These are phyloP conservation scores for Lasioglossum marginatum DNA, from an alignment of 2,888 invertebrate species.

Conservation along the genomic window DNA sequence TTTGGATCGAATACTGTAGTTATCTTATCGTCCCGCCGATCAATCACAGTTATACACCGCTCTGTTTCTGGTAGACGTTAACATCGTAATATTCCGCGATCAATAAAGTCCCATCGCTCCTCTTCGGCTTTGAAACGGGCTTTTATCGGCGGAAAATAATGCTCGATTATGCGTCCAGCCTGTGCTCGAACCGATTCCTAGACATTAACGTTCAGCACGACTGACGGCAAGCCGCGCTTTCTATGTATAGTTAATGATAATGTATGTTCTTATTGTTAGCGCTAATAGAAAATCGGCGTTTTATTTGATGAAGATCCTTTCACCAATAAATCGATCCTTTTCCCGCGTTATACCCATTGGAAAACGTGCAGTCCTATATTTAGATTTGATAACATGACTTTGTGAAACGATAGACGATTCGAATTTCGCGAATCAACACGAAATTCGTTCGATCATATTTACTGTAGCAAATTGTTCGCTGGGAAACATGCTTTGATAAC, in stretches of 20 bases:
- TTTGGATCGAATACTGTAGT: not conserved
- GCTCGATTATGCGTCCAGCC: slow-evolving; percentile 12
- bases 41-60: not conserved
- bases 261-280: not conserved
- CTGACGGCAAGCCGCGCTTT: not conserved
- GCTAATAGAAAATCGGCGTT: not conserved
- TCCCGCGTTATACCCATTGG: not conserved
- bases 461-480: not conserved
- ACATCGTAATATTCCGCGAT: slow-evolving; percentile 42
- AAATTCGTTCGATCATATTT: not conserved
- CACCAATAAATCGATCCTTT: slow-evolving; percentile 1
- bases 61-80: slow-evolving; percentile 9
- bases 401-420: not conserved
- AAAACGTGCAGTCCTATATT: not conserved
- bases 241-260: not conserved
- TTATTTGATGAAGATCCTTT: not conserved
- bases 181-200: slow-evolving; percentile 2
- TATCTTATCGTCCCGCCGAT: slow-evolving; percentile 12
- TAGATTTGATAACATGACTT: not conserved
- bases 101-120: slow-evolving; percentile 39
- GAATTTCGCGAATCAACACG: not conserved
- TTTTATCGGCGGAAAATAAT: slow-evolving; percentile 43
- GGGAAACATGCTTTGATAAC: not conserved
- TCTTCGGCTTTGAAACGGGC: slow-evolving; percentile 25
- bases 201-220: not conserved